Base-by-base conservation (phyloP, 2,797 vertebrate genomes). In the Serranus cabrilla region DNA sequence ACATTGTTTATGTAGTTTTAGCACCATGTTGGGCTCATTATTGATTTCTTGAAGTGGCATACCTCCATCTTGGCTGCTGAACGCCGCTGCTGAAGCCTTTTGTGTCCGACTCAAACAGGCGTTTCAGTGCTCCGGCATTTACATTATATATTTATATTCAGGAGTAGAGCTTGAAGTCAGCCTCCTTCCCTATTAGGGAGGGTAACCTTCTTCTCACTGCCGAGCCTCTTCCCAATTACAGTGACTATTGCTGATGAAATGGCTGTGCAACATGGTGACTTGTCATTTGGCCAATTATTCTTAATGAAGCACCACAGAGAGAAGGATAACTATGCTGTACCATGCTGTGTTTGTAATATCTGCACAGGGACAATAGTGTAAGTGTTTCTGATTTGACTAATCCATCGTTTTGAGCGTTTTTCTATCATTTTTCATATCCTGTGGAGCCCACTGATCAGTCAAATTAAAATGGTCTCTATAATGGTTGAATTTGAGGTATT, bases 241-340 rank as follows among this genome's bases (percentile, higher is more conserved):
- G 83, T 27, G 78, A 79, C 85, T 87, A 64, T 65, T 68, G 90
- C 89, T 93, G 91, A 93, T 93, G 92, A 92, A 92, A 93, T 92
- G 87, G 86, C 85, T 80, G 82, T 83, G 92, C 91, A 92, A 92
- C 83, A 84, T 78, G 77, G 87, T 55, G 83, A 83, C 91, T 92
- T 92, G 92, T 92, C 91, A 90, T 92, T 91, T 84, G 89, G 89
- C 93, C 92, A 93, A 91, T 94, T 93, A 93, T 90, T 90, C 87
- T 85, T 90, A 93, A 91, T 88, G 87, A 92, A 91, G 84, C 84
- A 59, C 83, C 80, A 74, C 84, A 78, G 82, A 88, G 74, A 87
- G 83, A 81, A 56, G 58, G 81, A 82, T 58, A 84, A 80, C 85
- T 68, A 73, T 74, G 71, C 73, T 27, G 65, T 71, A 61, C 62